phyloP scores from a whole-genome alignment of 2,113 vertebrate genomes.

The Leptodactylus fuscus region DNA sequence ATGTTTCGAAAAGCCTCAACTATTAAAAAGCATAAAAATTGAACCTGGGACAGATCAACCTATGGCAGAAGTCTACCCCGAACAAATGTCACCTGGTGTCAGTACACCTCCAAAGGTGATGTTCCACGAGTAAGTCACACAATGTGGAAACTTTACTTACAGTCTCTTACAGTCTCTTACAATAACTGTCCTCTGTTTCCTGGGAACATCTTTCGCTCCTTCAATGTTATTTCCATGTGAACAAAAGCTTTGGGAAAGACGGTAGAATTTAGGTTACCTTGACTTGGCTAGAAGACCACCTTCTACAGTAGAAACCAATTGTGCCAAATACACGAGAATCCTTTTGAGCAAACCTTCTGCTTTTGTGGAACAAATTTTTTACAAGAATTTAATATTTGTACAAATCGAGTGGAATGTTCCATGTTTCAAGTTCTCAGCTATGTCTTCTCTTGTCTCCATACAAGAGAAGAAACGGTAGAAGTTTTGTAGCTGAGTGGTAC shows the following conservation, averaged over 20 bases:
- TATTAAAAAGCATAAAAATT: conserved; percentile 89
- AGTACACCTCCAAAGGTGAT: conserved; percentile 78
- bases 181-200: not conserved
- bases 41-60: conserved; percentile 80
- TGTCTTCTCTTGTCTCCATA: too few species aligned
- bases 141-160: not conserved
- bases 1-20: conserved; percentile 76
- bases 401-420: too few species aligned
- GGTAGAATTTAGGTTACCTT: not conserved
- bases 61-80: conserved; percentile 78
- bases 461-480: too few species aligned
- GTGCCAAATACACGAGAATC: too few species aligned
- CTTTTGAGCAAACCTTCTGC: too few species aligned
- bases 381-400: too few species aligned
- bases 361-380: too few species aligned
- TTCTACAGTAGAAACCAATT: too few species aligned
- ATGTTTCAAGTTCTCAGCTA: too few species aligned
- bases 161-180: not conserved
- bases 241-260: not conserved
- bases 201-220: not conserved
- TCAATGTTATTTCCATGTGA: not conserved
- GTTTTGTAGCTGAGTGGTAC: too few species aligned
- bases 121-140: conserved; percentile 87
- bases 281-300: not conserved
- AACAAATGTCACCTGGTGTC: conserved; percentile 87